Conservation (phyloP, 2,113 vertebrate genomes). For the Podiceps cristatus region DNA sequence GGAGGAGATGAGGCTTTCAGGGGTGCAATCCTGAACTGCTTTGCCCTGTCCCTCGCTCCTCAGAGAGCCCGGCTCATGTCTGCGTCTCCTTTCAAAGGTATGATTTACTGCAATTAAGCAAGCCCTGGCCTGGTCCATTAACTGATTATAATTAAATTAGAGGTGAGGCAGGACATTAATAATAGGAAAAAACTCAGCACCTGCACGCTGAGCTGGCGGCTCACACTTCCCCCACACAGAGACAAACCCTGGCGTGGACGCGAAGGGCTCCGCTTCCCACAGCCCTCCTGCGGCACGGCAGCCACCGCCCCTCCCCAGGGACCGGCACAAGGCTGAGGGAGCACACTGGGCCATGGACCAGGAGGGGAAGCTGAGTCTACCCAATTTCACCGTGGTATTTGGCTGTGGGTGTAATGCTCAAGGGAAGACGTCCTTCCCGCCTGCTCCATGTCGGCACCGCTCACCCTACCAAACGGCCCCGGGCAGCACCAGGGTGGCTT, state of each 20-base stretch:
- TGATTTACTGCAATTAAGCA: not conserved
- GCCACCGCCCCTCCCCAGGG: not conserved
- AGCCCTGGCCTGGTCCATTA: not conserved
- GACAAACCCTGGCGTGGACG: too few species aligned
- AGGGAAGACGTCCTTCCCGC: not conserved
- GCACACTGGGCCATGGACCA: accelerated
- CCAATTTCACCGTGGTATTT: accelerated
- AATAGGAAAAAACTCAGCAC: not conserved
- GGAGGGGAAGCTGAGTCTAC: not conserved
- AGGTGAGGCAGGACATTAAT: not conserved
- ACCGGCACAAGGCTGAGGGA: not conserved
- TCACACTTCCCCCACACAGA: not conserved
- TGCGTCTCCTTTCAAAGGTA: not conserved
- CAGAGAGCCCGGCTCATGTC: not conserved
- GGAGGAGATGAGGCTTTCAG: not conserved
- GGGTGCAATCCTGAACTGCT: not conserved
- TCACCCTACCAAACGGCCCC: not conserved
- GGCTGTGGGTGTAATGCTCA: not conserved
- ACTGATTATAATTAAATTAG: conserved; percentile 18
- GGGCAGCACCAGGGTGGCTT: accelerated
- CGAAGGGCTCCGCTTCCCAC: not conserved
- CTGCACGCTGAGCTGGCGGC: not conserved
- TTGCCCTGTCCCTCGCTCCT: not conserved
- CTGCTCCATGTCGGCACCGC: accelerated
- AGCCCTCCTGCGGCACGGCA: accelerated